Percentiles rank a stretch among this genome's conserved stretches.
Evolutionary conservation across 2,113 vertebrate genomes (phyloP).

Genomic region (Chroicocephalus ridibundus): DNA sequence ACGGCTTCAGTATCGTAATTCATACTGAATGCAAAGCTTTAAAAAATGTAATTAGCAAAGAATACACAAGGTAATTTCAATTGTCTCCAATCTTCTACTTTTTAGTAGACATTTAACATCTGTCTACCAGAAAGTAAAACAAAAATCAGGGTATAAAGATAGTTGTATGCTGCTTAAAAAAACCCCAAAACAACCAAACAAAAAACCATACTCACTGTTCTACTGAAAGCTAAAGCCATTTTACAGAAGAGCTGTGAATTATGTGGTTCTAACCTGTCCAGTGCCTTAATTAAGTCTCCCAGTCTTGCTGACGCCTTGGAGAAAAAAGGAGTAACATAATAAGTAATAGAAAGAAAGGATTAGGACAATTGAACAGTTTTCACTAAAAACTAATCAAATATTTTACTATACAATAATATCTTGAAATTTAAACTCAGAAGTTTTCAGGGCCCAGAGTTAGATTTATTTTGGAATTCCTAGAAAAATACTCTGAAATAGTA

Average conservation of each 20-base stretch:
- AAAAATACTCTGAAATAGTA: background rate
- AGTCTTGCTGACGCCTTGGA: constrained; percentile 84
- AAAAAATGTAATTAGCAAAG: background rate
- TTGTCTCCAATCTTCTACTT: background rate
- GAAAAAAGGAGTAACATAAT: background rate
- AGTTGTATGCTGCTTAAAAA: background rate
- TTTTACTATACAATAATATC: background rate
- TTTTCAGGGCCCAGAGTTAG: background rate
- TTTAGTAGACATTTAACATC: background rate
- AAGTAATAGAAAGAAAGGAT: background rate
- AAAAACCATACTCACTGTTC: constrained; percentile 80
- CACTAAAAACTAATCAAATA: background rate
- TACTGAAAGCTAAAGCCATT: constrained; percentile 90
- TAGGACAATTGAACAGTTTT: background rate
- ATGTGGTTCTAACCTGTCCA: constrained; percentile 84
- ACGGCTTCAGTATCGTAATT: background rate
- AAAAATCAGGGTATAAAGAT: fast-evolving
- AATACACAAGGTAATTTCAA: background rate
- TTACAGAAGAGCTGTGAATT: constrained; percentile 87
- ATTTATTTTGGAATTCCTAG: background rate
- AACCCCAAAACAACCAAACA: background rate
- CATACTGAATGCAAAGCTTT: background rate
- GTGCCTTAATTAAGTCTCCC: constrained; percentile 78
- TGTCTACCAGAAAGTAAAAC: background rate
- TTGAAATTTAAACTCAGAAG: background rate